A percentile compares a stretch with the other conserved stretches of the same genome.
Evolutionary conservation across 1,140 invertebrate species (phyloP).

Genomic region (Epicauta chinensis): DNA sequence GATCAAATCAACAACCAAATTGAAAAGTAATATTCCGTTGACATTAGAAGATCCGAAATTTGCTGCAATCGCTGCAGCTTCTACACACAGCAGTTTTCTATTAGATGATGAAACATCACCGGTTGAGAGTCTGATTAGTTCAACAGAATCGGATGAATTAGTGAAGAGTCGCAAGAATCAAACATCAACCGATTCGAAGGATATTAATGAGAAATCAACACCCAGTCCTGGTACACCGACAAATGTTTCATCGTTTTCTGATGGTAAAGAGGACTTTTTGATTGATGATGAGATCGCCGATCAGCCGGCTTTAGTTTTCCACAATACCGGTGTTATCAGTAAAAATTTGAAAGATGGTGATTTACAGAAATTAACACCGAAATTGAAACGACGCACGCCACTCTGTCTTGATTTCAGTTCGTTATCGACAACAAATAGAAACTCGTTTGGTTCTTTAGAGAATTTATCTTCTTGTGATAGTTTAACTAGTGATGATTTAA

Average conservation of each 20-base stretch:
- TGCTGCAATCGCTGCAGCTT: constrained; percentile 63
- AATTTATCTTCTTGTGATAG: constrained; percentile 72
- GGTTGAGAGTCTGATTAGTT: constrained; percentile 68
- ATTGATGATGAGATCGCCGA: constrained; percentile 89
- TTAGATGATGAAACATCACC: constrained; percentile 72
- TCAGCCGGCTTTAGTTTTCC: constrained; percentile 76
- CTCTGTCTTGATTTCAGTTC: constrained; percentile 36
- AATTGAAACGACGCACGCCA: constrained; percentile 19
- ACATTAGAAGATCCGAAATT: constrained; percentile 70
- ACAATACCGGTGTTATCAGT: constrained; percentile 46
- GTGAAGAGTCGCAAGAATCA: constrained; percentile 42
- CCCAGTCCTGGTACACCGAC: constrained; percentile 64
- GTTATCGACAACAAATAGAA: constrained; percentile 33
- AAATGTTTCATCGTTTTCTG: constrained; percentile 65
- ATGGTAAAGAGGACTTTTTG: constrained; percentile 63
- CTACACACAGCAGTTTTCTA: constrained; percentile 55
- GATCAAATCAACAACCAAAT: constrained; percentile 30
- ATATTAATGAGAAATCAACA: constrained; percentile 38
- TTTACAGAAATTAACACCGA: constrained; percentile 27
- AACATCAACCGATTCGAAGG: constrained; percentile 37
- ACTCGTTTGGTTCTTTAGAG: constrained; percentile 46
- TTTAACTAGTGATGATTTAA: constrained; percentile 74
- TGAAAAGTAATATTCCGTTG: constrained; percentile 40
- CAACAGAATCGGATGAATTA: constrained; percentile 51
- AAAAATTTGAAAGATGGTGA: constrained; percentile 31